phyloP scores from a whole-genome alignment of 1,140 invertebrate genomes.

The Lasioglossum albipes region DNA sequence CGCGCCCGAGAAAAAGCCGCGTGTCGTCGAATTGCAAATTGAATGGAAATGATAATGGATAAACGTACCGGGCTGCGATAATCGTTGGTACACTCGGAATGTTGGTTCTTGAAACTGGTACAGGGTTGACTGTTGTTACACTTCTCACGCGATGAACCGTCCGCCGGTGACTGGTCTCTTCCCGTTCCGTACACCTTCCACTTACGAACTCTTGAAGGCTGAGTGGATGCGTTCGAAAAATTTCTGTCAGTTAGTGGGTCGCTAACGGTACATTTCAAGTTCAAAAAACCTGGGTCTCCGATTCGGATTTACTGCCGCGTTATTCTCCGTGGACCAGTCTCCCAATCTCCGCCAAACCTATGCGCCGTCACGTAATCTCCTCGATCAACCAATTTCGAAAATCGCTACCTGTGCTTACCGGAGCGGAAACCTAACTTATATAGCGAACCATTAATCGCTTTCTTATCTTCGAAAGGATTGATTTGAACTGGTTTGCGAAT shows the following conservation, averaged over 20 bases:
- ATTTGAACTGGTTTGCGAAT: too few relatives aligned
- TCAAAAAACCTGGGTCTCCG: slow-evolving; percentile 74
- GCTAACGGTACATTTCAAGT: slow-evolving; percentile 76
- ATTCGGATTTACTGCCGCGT: slow-evolving; percentile 65
- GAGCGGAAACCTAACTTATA: too few relatives aligned
- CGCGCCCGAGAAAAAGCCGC: not conserved
- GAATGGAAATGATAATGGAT: slow-evolving; percentile 6
- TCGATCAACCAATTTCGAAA: too few relatives aligned
- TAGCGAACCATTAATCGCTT: too few relatives aligned
- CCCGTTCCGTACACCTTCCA: slow-evolving; percentile 53
- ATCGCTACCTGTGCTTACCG: too few relatives aligned
- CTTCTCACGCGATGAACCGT: slow-evolving; percentile 55
- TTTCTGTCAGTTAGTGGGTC: slow-evolving; percentile 78
- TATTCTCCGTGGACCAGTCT: slow-evolving; percentile 42
- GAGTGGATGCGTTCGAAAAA: slow-evolving; percentile 69
- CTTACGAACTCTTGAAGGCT: slow-evolving; percentile 51
- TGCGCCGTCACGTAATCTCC: too few relatives aligned
- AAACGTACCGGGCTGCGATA: slow-evolving; percentile 22
- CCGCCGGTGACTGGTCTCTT: slow-evolving; percentile 68
- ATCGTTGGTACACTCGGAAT: slow-evolving; percentile 12
- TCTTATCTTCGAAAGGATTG: too few relatives aligned
- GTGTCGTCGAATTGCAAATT: slow-evolving; percentile 1
- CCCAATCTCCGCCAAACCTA: not conserved
- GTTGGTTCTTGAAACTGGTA: slow-evolving; percentile 8
- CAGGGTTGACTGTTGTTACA: slow-evolving; percentile 28